Conservation (phyloP, 2,113 vertebrate species). For the Cheilinus undulatus region DNA sequence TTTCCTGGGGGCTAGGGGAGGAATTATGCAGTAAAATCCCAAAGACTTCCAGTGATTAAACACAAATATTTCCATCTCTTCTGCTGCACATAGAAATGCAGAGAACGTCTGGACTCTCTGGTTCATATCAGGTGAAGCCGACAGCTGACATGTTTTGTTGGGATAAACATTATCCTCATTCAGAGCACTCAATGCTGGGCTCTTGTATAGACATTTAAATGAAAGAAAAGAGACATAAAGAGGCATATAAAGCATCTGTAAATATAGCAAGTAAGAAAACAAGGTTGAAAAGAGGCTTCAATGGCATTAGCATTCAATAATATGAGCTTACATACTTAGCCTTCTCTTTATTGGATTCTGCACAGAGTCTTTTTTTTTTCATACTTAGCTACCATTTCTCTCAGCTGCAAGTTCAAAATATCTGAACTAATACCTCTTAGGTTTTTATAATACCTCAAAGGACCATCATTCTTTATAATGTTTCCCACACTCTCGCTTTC, state of each 20-base stretch:
- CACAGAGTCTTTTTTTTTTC: constrained; percentile 21
- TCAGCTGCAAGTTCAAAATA: constrained; percentile 22
- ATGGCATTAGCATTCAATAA: constrained; percentile 14
- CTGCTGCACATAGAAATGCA: constrained; percentile 8
- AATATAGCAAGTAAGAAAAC: not conserved
- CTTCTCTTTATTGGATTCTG: constrained; percentile 34
- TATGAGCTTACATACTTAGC: not conserved
- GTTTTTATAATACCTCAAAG: constrained; percentile 36
- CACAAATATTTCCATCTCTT: not conserved
- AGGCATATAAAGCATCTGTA: constrained; percentile 11
- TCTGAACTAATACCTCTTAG: constrained; percentile 14
- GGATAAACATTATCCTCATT: not conserved
- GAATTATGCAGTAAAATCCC: constrained; percentile 21
- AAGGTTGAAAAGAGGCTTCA: not conserved
- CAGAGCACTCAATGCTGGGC: not conserved
- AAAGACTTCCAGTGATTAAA: constrained; percentile 15
- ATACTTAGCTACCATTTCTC: constrained; percentile 25
- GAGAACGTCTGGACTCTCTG: not conserved
- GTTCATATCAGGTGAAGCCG: constrained; percentile 12
- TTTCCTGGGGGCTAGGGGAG: constrained; percentile 8
- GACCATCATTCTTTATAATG: not conserved
- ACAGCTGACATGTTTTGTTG: constrained; percentile 5
- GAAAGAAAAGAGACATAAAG: not conserved
- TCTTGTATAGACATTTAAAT: not conserved
- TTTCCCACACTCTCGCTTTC: constrained; percentile 31